A percentile compares a stretch with the other conserved stretches of the same genome.
These are phyloP conservation scores for Papilio helenus DNA, from an alignment of 1,140 invertebrate genomes.

Conservation along the genomic window DNA sequence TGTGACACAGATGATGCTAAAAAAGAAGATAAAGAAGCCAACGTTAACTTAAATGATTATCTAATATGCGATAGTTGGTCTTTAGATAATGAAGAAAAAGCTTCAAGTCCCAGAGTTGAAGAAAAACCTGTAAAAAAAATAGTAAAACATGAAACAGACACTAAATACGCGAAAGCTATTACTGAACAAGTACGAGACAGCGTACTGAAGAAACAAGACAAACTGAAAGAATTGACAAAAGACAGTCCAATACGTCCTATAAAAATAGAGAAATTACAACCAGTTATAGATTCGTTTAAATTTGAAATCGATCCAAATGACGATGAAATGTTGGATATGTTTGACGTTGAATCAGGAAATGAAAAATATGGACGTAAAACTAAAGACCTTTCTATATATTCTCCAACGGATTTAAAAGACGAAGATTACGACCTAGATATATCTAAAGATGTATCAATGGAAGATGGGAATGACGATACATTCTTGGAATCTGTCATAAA, in stretches of 20 bases:
- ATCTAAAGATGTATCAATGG: constrained; percentile 55
- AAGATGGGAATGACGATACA: constrained; percentile 66
- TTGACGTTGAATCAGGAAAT: constrained; percentile 56
- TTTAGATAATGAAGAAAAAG: constrained; percentile 75
- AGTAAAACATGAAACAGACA: constrained; percentile 32
- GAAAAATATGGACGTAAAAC: constrained; percentile 42
- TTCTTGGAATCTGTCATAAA: constrained; percentile 77
- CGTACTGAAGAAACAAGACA: constrained; percentile 48
- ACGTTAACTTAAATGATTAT: constrained; percentile 74
- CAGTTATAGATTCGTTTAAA: constrained; percentile 74
- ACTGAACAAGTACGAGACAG: constrained; percentile 48
- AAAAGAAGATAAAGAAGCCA: constrained; percentile 61
- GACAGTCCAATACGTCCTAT: constrained; percentile 43
- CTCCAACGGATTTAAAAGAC: constrained; percentile 52
- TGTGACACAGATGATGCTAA: constrained; percentile 45
- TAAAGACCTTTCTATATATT: constrained; percentile 50
- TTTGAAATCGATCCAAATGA: constrained; percentile 75
- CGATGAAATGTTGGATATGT: constrained; percentile 70
- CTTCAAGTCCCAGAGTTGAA: constrained; percentile 60
- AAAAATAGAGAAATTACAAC: constrained; percentile 67
- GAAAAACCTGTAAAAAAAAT: constrained; percentile 47
- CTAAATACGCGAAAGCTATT: constrained; percentile 46
- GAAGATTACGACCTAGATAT: constrained; percentile 53
- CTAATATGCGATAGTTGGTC: constrained; percentile 81
- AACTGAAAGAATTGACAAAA: constrained; percentile 45